Percentiles rank a stretch among this genome's conserved stretches.
Conservation (phyloP, 2,113 vertebrate genomes). For the Myxocyprinus asiaticus region DNA sequence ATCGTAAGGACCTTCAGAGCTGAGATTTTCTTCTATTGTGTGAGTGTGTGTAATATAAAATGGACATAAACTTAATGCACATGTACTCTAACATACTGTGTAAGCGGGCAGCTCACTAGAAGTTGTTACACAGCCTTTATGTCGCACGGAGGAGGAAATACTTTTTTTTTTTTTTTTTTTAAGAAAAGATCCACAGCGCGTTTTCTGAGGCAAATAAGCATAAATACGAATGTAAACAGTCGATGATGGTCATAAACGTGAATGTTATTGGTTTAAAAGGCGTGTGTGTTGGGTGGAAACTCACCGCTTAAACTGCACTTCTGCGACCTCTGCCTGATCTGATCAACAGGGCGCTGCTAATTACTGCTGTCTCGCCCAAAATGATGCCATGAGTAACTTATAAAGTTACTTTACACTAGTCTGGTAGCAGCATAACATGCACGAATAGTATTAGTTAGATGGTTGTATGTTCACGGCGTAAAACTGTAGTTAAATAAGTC, state of each 20-base stretch:
- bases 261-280: background rate
- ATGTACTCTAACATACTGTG: background rate
- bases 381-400: slow-evolving; percentile 14
- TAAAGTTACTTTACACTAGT: background rate
- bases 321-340: slow-evolving; percentile 37
- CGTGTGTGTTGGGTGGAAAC: slow-evolving; percentile 23
- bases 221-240: background rate
- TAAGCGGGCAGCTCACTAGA: background rate
- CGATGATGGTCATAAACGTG: background rate
- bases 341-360: slow-evolving; percentile 21
- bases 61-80: too few relatives aligned
- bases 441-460: background rate
- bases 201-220: background rate
- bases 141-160: slow-evolving; percentile 14
- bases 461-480: background rate
- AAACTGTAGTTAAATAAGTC: slow-evolving; percentile 9
- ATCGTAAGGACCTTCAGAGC: too few relatives aligned
- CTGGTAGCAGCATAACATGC: background rate
- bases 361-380: slow-evolving; percentile 32
- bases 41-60: too few relatives aligned
- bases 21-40: too few relatives aligned
- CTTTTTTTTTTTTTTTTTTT: background rate
- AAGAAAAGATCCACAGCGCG: background rate
- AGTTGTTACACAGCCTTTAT: background rate
- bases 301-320: slow-evolving; percentile 40